Evolutionary conservation across 2,113 vertebrate genomes (phyloP), one percentile per base, ranked within the genome.

Genomic region (Sapayoa aenigma): DNA sequence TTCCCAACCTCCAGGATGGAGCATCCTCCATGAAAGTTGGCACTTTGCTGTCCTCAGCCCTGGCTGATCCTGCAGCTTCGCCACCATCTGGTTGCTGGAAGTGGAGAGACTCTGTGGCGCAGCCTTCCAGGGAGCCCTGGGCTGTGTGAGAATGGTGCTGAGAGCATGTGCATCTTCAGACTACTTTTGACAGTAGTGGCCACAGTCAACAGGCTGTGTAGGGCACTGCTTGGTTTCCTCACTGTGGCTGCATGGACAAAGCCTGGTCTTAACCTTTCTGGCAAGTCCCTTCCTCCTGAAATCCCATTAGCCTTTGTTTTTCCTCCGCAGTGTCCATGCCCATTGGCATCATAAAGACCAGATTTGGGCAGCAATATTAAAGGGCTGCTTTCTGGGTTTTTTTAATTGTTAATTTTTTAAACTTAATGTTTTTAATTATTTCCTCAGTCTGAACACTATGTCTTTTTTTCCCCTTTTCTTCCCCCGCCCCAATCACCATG

Each of bases 191-290:
- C 30, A 37, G 56, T 24, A 52, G 21, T 33, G 41, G 35, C 37
- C 1, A 0, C 30, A 20, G 59, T 12, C 39, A 9, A 2, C 0
- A 1, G 35, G 46, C 66, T 46, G 6, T 44, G 63, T 31, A 27
- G 39, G 23, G n/a, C 27, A 47, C 71, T 3, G 3, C 50, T 59
- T 37, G 46, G 15, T 31, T 76, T 63, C 39, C 58, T 86, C 20
- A 1, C n/a, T 6, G 4, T 1, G 1, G 22, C 23, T 67, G 24
- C 23, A 46, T 2, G 0, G 2, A 14, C 27, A 63, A 65, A 79
- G n/a, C 31, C n/a, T 2, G 5, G 11, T 27, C 71, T 76, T 44
- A 2, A 2, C 17, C 31, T 44, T 47, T 37, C 16, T 10, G 11
- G 53, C 12, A 62, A 56, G 30, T 53, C 80, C 31, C 46, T 84